Evolutionary conservation across 2,113 vertebrate genomes (phyloP).

Genomic region (Coreoperca whiteheadi): DNA sequence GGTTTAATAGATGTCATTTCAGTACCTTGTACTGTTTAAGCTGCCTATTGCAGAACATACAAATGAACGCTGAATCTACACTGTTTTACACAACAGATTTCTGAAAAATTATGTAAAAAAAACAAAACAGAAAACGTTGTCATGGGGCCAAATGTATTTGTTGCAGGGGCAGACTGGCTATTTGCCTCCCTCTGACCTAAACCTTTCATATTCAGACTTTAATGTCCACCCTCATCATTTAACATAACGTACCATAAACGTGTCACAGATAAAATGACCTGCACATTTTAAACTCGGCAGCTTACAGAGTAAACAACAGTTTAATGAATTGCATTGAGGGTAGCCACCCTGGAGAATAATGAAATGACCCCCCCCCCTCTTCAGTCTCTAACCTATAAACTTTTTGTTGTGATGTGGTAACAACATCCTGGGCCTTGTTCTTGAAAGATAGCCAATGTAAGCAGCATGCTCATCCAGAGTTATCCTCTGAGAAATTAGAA

Average conservation of each 20-base stretch:
- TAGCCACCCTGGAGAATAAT: neutral
- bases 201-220: neutral
- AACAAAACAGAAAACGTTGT: neutral
- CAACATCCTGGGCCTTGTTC: neutral
- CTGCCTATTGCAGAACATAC: neutral
- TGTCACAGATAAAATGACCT: slow-evolving; percentile 6
- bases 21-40: neutral
- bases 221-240: neutral
- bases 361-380: neutral
- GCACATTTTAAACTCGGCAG: neutral
- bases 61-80: neutral
- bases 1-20: neutral
- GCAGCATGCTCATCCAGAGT: neutral
- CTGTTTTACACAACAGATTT: neutral
- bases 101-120: neutral
- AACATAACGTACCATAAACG: neutral
- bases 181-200: neutral
- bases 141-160: neutral
- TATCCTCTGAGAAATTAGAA: slow-evolving; percentile 24
- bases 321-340: neutral
- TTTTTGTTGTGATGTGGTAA: neutral
- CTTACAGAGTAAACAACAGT: neutral
- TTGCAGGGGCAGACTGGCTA: neutral
- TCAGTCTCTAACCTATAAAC: slow-evolving; percentile 26
- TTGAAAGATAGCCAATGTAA: slow-evolving; percentile 28